Conservation (phyloP, 1,140 invertebrate genomes). For the Cylas formicarius region DNA sequence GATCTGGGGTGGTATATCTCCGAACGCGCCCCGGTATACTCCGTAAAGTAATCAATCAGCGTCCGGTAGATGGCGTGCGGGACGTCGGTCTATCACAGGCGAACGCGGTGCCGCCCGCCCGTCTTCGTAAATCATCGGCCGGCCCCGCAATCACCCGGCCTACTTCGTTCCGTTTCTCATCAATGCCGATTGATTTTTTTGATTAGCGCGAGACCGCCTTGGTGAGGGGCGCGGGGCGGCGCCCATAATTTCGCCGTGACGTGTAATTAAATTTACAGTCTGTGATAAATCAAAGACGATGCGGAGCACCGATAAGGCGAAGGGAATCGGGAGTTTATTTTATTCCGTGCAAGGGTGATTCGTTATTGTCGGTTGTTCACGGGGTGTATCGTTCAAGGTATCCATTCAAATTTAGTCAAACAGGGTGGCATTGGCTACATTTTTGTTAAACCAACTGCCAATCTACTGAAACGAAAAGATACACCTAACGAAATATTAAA, state of each 20-base stretch:
- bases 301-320: conserved; percentile 2
- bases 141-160: conserved; percentile 38
- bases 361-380: too few relatives aligned
- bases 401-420: too few relatives aligned
- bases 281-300: conserved; percentile 12
- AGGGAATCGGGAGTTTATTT: not conserved
- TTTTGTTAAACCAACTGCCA: too few relatives aligned
- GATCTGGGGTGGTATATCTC: too few relatives aligned
- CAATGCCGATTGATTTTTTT: conserved; percentile 26
- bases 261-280: conserved; percentile 22
- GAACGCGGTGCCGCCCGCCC: conserved; percentile 32
- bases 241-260: conserved; percentile 17
- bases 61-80: conserved; percentile 38
- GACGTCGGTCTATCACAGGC: conserved; percentile 32
- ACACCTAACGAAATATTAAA: too few relatives aligned
- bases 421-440: not conserved
- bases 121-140: conserved; percentile 35
- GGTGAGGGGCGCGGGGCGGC: conserved; percentile 20
- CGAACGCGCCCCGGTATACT: too few relatives aligned
- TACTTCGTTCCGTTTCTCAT: conserved; percentile 24
- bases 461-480: too few relatives aligned
- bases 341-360: too few relatives aligned
- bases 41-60: too few relatives aligned
- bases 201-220: conserved; percentile 18
- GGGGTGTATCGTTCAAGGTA: too few relatives aligned